Percentiles rank a stretch among this genome's conserved stretches.
Conservation (phyloP, 2,113 vertebrate genomes). For the Oophaga pumilio region DNA sequence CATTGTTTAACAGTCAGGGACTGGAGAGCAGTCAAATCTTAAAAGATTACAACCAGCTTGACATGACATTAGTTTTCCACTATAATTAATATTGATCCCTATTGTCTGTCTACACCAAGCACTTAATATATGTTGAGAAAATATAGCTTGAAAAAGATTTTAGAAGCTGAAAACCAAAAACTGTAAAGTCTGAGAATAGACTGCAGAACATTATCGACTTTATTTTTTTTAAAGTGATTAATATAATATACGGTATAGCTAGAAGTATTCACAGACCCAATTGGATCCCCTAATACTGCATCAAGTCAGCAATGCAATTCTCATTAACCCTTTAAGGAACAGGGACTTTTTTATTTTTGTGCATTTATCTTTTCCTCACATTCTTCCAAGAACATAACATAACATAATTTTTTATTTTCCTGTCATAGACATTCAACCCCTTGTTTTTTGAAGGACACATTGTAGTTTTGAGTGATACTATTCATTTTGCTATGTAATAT, state of each 20-base stretch:
- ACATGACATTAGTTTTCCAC: not conserved
- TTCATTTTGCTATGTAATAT: too few species aligned
- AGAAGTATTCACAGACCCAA: not conserved
- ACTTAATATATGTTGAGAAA: constrained; percentile 13
- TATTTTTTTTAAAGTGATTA: not conserved
- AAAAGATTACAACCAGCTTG: not conserved
- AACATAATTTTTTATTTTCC: too few species aligned
- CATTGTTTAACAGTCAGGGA: not conserved
- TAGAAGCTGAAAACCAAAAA: not conserved
- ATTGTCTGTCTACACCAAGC: not conserved
- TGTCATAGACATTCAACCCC: too few species aligned
- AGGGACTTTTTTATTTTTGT: too few species aligned
- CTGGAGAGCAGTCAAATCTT: not conserved
- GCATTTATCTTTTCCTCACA: too few species aligned
- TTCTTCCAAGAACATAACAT: too few species aligned
- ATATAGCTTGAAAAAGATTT: not conserved
- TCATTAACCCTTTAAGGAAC: too few species aligned
- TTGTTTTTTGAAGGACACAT: too few species aligned
- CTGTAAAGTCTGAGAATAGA: not conserved
- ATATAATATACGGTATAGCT: not conserved
- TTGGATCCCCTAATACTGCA: too few species aligned
- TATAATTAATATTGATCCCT: constrained; percentile 39
- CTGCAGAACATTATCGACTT: not conserved
- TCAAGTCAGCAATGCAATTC: too few species aligned
- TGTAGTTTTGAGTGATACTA: too few species aligned